Base-by-base conservation (phyloP, 2,113 vertebrate species). In the Pampusana beccarii region DNA sequence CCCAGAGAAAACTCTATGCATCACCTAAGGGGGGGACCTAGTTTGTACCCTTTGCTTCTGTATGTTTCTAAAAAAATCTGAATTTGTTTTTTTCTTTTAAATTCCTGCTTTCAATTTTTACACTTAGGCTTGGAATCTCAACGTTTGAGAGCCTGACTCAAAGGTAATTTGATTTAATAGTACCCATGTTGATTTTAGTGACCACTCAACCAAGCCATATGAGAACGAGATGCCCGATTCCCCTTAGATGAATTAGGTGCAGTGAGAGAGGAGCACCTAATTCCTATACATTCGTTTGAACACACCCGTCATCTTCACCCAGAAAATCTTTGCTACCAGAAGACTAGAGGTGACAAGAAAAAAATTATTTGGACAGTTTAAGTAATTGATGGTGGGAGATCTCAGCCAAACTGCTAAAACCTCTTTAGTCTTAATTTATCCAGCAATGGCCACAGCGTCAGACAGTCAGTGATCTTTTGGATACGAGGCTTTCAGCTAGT, bases 1-100 rank as follows among this genome's bases (percentile, higher is more conserved):
- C 86, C 88, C 95, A 86, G 69, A 94, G 88, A 57, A 86, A 93
- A 95, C 92, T 93, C 96, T 96, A 74, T 95, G 95, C 92, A 95
- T 81, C 83, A 46, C 44, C 65, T 91, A 72, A 83, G 88, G 66
- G 82, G 70, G 61, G 58, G 36, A 42, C 53, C 53, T 44, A 28
- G 86, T 93, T 95, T 93, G 54, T 90, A 86, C 82, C 79, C 48
- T 96, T 95, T 93, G 82, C 90, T 96, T 97, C 95, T 92, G 13
- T 93, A 62, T 70, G 77, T 95, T 95, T 91, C 88, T 75, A 33
- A 93, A 94, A 88, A 31, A 42, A 65, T 67, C 73, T 81, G 88
- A 88, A 54, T 12, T 75, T 9, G 72, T 50, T 46, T 85, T 85
- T 86, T 78, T 21, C 51, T 85, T 94, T 88, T 26, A 58, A 93